Percentiles rank a stretch among this genome's conserved stretches.
These are phyloP conservation scores for Morelia viridis DNA, from an alignment of 2,797 vertebrate species.

Conservation along the genomic window DNA sequence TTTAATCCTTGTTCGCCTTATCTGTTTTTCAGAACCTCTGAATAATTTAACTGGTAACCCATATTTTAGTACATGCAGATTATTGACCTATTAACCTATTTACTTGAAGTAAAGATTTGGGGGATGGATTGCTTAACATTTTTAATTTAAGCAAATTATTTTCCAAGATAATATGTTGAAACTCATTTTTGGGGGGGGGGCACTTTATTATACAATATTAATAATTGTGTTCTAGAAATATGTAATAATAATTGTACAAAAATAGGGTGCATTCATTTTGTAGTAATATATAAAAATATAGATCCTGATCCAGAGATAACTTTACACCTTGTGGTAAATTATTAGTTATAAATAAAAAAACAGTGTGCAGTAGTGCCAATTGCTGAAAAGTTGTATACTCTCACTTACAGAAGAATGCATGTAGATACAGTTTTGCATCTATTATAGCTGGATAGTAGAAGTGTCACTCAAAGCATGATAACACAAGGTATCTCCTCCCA, in stretches of 20 bases:
- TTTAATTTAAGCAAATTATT: slow-evolving; percentile 24
- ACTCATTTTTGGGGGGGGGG: not conserved
- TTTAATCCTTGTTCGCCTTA: slow-evolving; percentile 67
- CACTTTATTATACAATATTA: not conserved
- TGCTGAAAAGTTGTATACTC: not conserved
- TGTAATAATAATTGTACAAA: not conserved
- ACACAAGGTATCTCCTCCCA: not conserved
- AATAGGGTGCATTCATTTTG: not conserved
- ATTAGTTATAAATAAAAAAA: not conserved
- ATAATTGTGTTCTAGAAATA: not conserved
- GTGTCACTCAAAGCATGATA: not conserved
- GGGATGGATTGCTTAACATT: slow-evolving; percentile 25
- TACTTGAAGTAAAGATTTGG: slow-evolving; percentile 31
- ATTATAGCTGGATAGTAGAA: not conserved
- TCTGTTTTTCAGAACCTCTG: slow-evolving; percentile 56
- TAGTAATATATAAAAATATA: not conserved
- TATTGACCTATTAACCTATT: slow-evolving; percentile 49
- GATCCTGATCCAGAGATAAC: not conserved
- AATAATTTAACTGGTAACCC: slow-evolving; percentile 64
- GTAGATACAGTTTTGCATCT: not conserved
- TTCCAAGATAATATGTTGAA: not conserved
- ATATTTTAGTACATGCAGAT: slow-evolving; percentile 50
- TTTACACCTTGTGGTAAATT: too few relatives aligned
- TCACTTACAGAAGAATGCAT: not conserved
- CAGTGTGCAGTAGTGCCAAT: not conserved